Base-by-base conservation (phyloP, 2,797 vertebrate species). In the Vireo griseus region DNA sequence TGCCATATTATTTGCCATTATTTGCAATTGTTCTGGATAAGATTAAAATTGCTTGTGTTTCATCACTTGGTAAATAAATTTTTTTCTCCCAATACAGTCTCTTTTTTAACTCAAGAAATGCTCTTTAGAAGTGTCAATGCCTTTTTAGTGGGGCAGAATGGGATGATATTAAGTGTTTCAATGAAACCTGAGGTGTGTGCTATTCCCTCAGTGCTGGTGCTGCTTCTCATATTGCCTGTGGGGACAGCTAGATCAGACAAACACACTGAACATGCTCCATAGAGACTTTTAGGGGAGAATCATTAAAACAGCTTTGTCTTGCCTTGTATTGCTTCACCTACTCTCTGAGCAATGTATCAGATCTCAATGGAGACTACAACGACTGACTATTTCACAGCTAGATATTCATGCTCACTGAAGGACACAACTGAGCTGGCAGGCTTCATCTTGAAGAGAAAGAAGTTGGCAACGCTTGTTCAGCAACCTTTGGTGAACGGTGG, bases 361-460 rank as follows among this genome's bases (percentile, higher is more conserved):
- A 29, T 58, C 57, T 80, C 86, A 83, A 44, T 48, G 76, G 65
- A 68, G 14, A 57, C 81, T 59, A 40, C 20, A 7, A n/a, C 0
- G 0, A 47, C 51, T 50, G 51, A 54, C 75, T 66, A 45, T 40
- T 74, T 80, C 59, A 48, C 35, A 83, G n/a, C 25, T 50, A 90
- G 44, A 69, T 59, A 66, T 81, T 69, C 55, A 26, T 31, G 17
- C 59, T 72, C 4, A 0, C 63, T 94, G 85, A 96, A 94, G 91
- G 91, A 94, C 73, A 69, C 59, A 66, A 66, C 73, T 73, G 68
- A 93, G 51, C 66, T 94, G 89, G 79, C 73, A 90, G n/a, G 37
- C 58, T 94, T 82, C 78, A 61, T 89, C 66, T 86, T 78, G 58
- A 96, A 93, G 62, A 84, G 68, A 93, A 91, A 69, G 79, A 81